Base-by-base conservation (phyloP, 1,140 invertebrate genomes). In the Vanessa tameamea region DNA sequence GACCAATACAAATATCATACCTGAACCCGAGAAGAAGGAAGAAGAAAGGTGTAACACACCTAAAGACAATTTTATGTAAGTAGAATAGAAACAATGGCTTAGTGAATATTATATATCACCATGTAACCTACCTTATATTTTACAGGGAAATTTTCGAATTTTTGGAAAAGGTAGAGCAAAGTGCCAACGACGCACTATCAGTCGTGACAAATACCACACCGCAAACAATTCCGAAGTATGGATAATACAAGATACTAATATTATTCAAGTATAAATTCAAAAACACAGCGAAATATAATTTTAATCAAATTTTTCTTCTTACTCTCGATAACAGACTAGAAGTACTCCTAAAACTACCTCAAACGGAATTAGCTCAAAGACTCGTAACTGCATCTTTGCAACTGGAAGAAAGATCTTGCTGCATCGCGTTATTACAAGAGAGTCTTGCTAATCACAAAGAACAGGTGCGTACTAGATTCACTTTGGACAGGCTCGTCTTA, bases 111-210 rank as follows among this genome's bases (percentile, higher is more conserved):
- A 20, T 31, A 31, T 6, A 0, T 31, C 26, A 31, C 26, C 6
- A 1, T 31, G 7, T 43, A 43, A 43, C 37, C 37, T 43, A 31
- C 0, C 11, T 57, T 57, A n/a, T 23, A 13, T 26, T 78, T 90
- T 87, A 61, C 78, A 93, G 91, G 86, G 92, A 93, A 84, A 93
- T 93, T 78, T 92, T 93, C 53, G 84, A 90, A 64, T 93, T 93
- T 79, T 75, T 93, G 53, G 93, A 93, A 74, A 91, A 91, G 71
- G 91, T 93, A 0, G 93, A 93, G 74, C 88, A 93, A 75, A 92
- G 89, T 74, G 92, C 92, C 7, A 93, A 90, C 63, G 92, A 93
- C 64, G 92, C 89, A 14, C 78, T 92, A 15, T 89, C 88, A 0
- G 86, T 90, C 3, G 89, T 92, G 1, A 91, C 89, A 3, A 91